Evolutionary conservation across 30 jellyfish, hydroid and myxozoan genomes (phyloP).

Genomic region (Chrysaora quinquecirrha): DNA sequence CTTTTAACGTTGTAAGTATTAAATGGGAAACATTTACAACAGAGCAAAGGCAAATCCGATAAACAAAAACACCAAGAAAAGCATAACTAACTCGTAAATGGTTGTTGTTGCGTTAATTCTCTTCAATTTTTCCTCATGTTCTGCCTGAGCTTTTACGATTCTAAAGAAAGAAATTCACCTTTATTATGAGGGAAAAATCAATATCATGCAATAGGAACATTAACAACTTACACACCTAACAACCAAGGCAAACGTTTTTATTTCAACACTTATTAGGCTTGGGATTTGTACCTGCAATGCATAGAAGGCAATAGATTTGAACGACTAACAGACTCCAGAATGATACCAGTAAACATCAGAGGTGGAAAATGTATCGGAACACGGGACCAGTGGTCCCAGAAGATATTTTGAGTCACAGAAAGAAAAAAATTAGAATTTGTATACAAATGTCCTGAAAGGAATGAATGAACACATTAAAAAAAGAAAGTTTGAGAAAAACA

Average conservation of each 20-base stretch:
- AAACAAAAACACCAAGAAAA: not conserved
- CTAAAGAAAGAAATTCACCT: conserved; percentile 2
- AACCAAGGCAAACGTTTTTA: not conserved
- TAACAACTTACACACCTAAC: not conserved
- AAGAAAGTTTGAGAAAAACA: too few species aligned
- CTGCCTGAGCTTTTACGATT: conserved; percentile 46
- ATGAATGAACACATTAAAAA: too few species aligned
- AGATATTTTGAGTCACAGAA: too few species aligned
- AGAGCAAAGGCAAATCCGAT: not conserved
- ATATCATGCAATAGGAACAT: not conserved
- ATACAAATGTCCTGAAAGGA: too few species aligned
- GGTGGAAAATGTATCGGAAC: too few species aligned
- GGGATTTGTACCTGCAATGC: too few species aligned
- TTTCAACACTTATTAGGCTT: too few species aligned
- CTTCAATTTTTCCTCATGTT: conserved; percentile 44
- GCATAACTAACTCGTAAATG: conserved; percentile 59
- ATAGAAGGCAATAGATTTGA: too few species aligned
- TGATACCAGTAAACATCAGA: too few species aligned
- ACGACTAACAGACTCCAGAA: too few species aligned
- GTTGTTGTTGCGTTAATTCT: conserved; percentile 58
- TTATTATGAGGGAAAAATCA: not conserved
- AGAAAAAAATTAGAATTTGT: too few species aligned
- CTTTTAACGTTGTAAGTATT: not conserved
- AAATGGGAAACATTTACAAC: not conserved
- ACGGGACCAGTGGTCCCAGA: too few species aligned